phyloP scores from a whole-genome alignment of 2,888 invertebrate species.

The Acleris cristana region DNA sequence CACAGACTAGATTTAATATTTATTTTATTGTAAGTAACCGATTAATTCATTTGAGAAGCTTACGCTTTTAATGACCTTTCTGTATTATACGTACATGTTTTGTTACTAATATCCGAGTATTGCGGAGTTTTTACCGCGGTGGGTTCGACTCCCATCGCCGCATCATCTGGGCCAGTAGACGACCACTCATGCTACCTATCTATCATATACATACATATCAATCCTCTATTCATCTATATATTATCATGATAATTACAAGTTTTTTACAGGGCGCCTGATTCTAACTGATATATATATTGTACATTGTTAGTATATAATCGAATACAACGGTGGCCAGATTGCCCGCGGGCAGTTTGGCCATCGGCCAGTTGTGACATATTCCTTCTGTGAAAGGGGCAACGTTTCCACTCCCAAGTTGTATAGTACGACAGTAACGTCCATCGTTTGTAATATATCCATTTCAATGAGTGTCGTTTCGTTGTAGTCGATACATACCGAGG shows the following conservation, averaged over 20 bases:
- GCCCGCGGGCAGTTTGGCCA: slow-evolving; percentile 79
- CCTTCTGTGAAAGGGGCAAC: slow-evolving; percentile 94
- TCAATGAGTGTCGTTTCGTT: slow-evolving; percentile 89
- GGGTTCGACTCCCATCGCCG: slow-evolving; percentile 66
- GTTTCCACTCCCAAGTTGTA: slow-evolving; percentile 85
- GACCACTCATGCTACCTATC: slow-evolving; percentile 76
- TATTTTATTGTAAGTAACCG: slow-evolving; percentile 77
- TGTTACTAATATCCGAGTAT: slow-evolving; percentile 81
- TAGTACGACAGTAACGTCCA: slow-evolving; percentile 81
- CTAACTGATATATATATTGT: slow-evolving; percentile 62
- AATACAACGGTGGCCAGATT: slow-evolving; percentile 72
- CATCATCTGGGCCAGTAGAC: slow-evolving; percentile 62
- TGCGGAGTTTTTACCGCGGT: slow-evolving; percentile 59
- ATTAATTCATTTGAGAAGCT: slow-evolving; percentile 81
- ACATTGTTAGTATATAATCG: slow-evolving; percentile 69
- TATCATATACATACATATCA: slow-evolving; percentile 48
- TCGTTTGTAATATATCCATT: slow-evolving; percentile 83
- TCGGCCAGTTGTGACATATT: slow-evolving; percentile 92
- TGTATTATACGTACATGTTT: slow-evolving; percentile 83
- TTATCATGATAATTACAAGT: slow-evolving; percentile 79
- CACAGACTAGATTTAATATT: slow-evolving; percentile 81
- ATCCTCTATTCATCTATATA: slow-evolving; percentile 40
- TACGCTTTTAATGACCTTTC: slow-evolving; percentile 82
- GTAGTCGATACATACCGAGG: slow-evolving; percentile 77
- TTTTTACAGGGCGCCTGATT: slow-evolving; percentile 82